A percentile compares a stretch with the other conserved stretches of the same genome.
Conservation (phyloP, 2,888 invertebrate species). For the Brachynemurus nebulosus region DNA sequence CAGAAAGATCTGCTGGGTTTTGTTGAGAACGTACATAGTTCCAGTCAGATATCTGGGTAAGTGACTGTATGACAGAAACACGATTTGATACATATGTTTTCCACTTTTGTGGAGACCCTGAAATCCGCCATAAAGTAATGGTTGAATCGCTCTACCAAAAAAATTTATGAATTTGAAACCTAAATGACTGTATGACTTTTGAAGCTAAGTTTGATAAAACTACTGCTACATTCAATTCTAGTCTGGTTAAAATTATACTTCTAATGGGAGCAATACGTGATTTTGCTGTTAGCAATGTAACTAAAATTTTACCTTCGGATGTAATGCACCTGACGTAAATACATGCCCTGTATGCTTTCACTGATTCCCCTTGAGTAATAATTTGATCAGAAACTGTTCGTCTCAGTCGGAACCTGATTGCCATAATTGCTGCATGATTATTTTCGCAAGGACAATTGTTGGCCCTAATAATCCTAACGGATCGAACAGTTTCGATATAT, state of each 20-base stretch:
- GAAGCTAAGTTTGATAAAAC: neutral
- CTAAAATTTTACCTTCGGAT: neutral
- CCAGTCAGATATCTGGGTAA: constrained; percentile 7
- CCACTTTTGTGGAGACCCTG: constrained; percentile 8
- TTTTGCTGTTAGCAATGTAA: neutral
- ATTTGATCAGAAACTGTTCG: neutral
- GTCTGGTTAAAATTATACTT: neutral
- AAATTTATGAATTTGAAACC: neutral
- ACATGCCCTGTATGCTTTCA: constrained; percentile 5
- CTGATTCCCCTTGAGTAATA: neutral
- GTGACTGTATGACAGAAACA: constrained; percentile 13
- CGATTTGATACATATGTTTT: constrained; percentile 17
- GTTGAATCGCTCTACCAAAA: constrained; percentile 14
- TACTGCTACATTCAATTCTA: constrained; percentile 2
- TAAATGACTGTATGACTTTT: neutral
- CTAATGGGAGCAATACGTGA: constrained; percentile 1
- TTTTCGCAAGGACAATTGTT: no score
- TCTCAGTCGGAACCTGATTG: neutral
- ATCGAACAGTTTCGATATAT: no score
- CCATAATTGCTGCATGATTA: constrained; percentile 1
- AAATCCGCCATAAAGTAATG: constrained; percentile 13
- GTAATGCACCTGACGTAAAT: neutral
- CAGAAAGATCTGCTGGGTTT: constrained; percentile 10
- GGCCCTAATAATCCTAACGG: no score
- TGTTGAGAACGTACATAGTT: constrained; percentile 6